A percentile compares a stretch with the other conserved stretches of the same genome.
Conservation (phyloP, 2,888 invertebrate species). For the Lucinisca nassula region DNA sequence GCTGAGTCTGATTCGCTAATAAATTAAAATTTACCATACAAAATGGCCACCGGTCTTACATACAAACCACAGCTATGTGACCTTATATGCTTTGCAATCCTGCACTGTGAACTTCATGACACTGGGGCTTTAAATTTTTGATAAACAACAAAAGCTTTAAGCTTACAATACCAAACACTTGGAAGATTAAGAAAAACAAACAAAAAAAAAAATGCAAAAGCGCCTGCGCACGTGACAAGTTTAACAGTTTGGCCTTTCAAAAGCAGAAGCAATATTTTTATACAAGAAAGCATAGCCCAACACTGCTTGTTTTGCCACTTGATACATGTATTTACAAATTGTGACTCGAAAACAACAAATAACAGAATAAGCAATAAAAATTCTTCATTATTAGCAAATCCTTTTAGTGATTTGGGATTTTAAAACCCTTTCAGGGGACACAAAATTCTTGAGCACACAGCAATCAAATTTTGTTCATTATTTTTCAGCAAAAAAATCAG, state of each 20-base stretch:
- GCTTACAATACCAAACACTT: not conserved
- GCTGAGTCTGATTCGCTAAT: constrained; percentile 58
- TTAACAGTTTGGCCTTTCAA: not conserved
- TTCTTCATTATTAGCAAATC: too few relatives aligned
- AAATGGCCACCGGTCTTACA: constrained; percentile 1
- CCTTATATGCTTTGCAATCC: constrained; percentile 8
- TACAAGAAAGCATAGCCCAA: too few relatives aligned
- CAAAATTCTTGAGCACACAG: too few relatives aligned
- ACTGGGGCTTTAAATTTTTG: not conserved
- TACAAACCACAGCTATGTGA: constrained; percentile 30
- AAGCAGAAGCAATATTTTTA: not conserved
- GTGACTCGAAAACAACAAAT: too few relatives aligned
- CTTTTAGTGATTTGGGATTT: too few relatives aligned
- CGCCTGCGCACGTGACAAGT: not conserved
- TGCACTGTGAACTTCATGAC: not conserved
- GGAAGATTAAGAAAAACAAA: not conserved
- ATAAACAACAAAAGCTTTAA: not conserved
- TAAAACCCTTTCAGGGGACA: too few relatives aligned
- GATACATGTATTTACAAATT: too few relatives aligned
- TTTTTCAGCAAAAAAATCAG: too few relatives aligned
- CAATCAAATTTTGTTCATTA: too few relatives aligned
- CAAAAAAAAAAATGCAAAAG: not conserved
- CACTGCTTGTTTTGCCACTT: too few relatives aligned
- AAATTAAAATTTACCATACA: constrained; percentile 47
- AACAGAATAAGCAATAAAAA: too few relatives aligned